These are phyloP conservation scores for Xanthostigma xanthostigma DNA, from an alignment of 2,888 invertebrate genomes.

Conservation along the genomic window DNA sequence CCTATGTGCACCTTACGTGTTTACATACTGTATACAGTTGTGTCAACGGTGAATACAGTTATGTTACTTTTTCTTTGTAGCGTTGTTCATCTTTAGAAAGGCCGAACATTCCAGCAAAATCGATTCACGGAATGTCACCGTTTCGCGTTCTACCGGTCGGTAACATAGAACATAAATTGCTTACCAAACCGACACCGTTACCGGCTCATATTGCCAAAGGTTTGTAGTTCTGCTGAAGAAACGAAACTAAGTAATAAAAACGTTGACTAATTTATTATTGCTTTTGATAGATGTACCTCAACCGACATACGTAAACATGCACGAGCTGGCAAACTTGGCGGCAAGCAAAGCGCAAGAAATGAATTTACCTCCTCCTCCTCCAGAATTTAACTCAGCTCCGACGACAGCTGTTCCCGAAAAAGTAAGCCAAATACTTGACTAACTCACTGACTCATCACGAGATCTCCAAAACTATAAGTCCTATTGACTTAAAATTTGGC, in stretches of 20 bases:
- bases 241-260: neutral
- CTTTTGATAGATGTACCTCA: slow-evolving; percentile 39
- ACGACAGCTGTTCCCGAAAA: slow-evolving; percentile 29
- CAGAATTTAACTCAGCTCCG: slow-evolving; percentile 26
- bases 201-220: slow-evolving; percentile 67
- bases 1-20: no score
- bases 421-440: no score
- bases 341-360: slow-evolving; percentile 54
- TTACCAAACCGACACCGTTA: slow-evolving; percentile 48
- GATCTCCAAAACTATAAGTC: no score
- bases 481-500: no score
- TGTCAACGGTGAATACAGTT: no score
- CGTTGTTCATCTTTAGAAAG: slow-evolving; percentile 79
- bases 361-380: slow-evolving; percentile 40
- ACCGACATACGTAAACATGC: slow-evolving; percentile 86
- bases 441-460: no score
- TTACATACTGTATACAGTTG: no score
- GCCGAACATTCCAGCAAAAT: slow-evolving; percentile 47
- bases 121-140: slow-evolving; percentile 26
- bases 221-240: slow-evolving; percentile 18
- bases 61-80: slow-evolving; percentile 23
- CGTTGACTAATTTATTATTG: neutral
- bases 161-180: slow-evolving; percentile 36
- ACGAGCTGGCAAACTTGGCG: slow-evolving; percentile 70
- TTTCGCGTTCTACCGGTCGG: slow-evolving; percentile 28